Conservation (phyloP, 92 coral and sea anemone species). For the Desmophyllum pertusum region DNA sequence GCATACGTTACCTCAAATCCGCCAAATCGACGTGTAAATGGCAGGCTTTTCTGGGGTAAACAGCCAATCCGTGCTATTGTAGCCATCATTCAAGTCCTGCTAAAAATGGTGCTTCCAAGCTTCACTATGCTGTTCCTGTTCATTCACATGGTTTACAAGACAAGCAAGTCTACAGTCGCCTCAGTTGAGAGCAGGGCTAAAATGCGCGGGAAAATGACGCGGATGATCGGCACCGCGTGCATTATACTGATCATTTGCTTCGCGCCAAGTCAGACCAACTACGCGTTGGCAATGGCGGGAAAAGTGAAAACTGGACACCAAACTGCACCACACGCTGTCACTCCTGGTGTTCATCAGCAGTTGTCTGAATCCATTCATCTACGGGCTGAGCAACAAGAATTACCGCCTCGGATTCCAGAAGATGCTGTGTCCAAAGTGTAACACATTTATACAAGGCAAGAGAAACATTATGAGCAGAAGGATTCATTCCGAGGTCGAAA, state of each 20-base stretch:
- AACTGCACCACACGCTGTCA: not conserved
- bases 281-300: conserved; percentile 20
- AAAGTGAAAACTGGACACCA: not conserved
- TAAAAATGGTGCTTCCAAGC: conserved; percentile 20
- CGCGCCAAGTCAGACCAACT: conserved; percentile 20
- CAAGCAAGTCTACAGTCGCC: not conserved
- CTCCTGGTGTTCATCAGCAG: conserved; percentile 18
- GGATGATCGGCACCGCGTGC: conserved; percentile 1
- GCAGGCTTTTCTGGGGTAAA: conserved; percentile 15
- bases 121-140: not conserved
- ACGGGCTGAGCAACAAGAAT: conserved; percentile 25
- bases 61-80: conserved; percentile 14
- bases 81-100: conserved; percentile 28
- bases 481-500: not conserved
- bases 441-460: not conserved
- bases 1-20: conserved; percentile 28
- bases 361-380: conserved; percentile 33
- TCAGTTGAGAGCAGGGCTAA: not conserved
- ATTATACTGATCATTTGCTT: not conserved
- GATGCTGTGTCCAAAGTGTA: conserved; percentile 36
- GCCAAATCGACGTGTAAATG: conserved; percentile 38
- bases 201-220: conserved; percentile 17
- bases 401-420: conserved; percentile 11
- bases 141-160: conserved; percentile 10
- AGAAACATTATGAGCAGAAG: conserved; percentile 1